Conservation (phyloP, 2,797 vertebrate species). For the Eidolon dupreanum region DNA sequence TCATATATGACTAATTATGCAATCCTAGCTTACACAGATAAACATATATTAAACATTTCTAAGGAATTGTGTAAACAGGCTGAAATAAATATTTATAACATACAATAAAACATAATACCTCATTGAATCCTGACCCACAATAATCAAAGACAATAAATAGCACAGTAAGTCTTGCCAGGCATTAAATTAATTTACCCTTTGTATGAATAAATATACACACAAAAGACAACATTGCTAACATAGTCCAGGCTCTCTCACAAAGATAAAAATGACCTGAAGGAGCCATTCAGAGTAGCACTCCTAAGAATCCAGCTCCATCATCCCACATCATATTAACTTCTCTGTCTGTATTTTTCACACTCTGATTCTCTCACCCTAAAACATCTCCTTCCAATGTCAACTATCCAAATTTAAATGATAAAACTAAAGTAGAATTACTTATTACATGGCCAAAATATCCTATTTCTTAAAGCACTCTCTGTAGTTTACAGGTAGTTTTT, state of each 20-base stretch:
- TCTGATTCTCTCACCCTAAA: not conserved
- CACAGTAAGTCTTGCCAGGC: not conserved
- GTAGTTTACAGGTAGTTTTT: not conserved
- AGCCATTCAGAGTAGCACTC: not conserved
- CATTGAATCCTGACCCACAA: slow-evolving; percentile 56
- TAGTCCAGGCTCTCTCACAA: not conserved
- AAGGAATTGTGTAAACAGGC: slow-evolving; percentile 41
- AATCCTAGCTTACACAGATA: slow-evolving; percentile 47
- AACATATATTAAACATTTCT: slow-evolving; percentile 63
- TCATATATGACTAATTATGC: slow-evolving; percentile 55
- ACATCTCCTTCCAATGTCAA: not conserved
- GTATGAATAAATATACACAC: slow-evolving; percentile 20
- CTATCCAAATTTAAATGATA: not conserved
- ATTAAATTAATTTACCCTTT: slow-evolving; percentile 34
- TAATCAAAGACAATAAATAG: slow-evolving; percentile 53
- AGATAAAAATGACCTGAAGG: not conserved
- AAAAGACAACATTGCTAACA: not conserved
- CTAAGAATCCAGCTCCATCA: not conserved
- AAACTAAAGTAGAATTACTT: slow-evolving; percentile 6
- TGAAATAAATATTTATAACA: slow-evolving; percentile 59
- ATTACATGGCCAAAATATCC: not conserved
- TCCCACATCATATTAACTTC: not conserved
- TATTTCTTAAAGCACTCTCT: not conserved
- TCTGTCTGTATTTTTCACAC: not conserved
- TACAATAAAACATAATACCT: slow-evolving; percentile 42